A percentile compares a stretch with the other conserved stretches of the same genome.
These are phyloP conservation scores for Drosophila rufa DNA, from an alignment of 1,140 invertebrate species.

Conservation along the genomic window DNA sequence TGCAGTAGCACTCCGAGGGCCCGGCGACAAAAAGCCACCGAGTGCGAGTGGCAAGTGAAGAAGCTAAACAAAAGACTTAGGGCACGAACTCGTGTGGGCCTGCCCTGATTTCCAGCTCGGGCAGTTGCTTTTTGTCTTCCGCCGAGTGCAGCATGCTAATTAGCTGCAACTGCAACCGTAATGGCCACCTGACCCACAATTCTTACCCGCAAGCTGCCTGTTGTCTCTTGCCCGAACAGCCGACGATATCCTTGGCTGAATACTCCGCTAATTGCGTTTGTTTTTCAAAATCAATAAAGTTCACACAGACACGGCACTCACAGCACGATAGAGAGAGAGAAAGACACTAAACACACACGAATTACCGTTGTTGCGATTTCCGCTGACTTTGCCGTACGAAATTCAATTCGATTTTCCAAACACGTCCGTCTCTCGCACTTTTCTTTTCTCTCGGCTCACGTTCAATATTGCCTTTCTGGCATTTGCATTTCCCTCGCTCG, in stretches of 20 bases:
- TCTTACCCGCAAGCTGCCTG: slow-evolving; percentile 38
- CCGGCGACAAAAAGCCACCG: slow-evolving; percentile 13
- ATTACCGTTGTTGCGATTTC: slow-evolving; percentile 78
- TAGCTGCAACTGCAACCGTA: slow-evolving; percentile 54
- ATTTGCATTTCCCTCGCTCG: slow-evolving; percentile 66
- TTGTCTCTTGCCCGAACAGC: slow-evolving; percentile 3
- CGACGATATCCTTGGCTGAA: slow-evolving; percentile 42
- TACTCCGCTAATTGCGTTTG: slow-evolving; percentile 36
- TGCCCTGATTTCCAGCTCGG: slow-evolving; percentile 51
- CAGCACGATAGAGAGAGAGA: slow-evolving; percentile 10
- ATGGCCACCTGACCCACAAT: slow-evolving; percentile 40
- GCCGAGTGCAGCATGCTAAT: slow-evolving; percentile 48
- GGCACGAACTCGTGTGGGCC: slow-evolving; percentile 51
- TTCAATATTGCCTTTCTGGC: slow-evolving; percentile 54
- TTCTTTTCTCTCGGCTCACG: slow-evolving; percentile 63
- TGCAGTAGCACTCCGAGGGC: slow-evolving; percentile 29
- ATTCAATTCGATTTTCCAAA: slow-evolving; percentile 72
- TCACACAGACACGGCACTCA: slow-evolving; percentile 36
- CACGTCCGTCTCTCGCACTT: slow-evolving; percentile 65
- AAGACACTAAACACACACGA: slow-evolving; percentile 36
- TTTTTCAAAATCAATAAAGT: slow-evolving; percentile 27
- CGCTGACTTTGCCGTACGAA: slow-evolving; percentile 67
- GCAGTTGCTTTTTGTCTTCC: slow-evolving; percentile 11
- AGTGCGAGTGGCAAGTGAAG: slow-evolving; percentile 1
- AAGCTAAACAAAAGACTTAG: slow-evolving; percentile 67